Conservation (phyloP, 2,888 invertebrate species). For the Harpalus rufipes region DNA sequence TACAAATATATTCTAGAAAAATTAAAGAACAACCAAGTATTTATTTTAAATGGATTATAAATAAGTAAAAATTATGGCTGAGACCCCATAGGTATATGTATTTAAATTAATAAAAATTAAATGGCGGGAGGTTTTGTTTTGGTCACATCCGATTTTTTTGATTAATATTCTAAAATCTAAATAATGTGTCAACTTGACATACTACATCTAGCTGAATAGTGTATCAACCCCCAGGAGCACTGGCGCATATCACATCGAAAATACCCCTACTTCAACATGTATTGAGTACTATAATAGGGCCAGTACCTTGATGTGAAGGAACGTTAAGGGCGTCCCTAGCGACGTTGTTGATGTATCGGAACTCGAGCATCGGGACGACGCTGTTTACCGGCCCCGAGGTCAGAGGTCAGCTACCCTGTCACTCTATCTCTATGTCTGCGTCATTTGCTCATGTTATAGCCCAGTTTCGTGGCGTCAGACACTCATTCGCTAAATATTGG, state of each 20-base stretch:
- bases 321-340: background rate
- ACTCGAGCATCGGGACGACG: background rate
- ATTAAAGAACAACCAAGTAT: too few relatives aligned
- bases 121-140: too few relatives aligned
- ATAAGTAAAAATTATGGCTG: too few relatives aligned
- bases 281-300: background rate
- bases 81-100: too few relatives aligned
- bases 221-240: too few relatives aligned
- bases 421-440: conserved; percentile 1
- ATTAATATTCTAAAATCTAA: background rate
- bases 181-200: too few relatives aligned
- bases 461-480: background rate
- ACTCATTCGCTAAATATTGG: background rate
- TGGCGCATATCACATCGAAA: background rate
- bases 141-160: too few relatives aligned
- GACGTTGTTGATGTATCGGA: background rate
- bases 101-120: too few relatives aligned
- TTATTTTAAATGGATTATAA: too few relatives aligned
- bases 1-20: too few relatives aligned
- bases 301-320: background rate
- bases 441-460: conserved; percentile 5
- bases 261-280: background rate
- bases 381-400: conserved; percentile 1
- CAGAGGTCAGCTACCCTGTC: conserved; percentile 3
- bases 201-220: too few relatives aligned